These are phyloP conservation scores for Alaudala cheleensis DNA, from an alignment of 2,113 vertebrate genomes.

Conservation along the genomic window DNA sequence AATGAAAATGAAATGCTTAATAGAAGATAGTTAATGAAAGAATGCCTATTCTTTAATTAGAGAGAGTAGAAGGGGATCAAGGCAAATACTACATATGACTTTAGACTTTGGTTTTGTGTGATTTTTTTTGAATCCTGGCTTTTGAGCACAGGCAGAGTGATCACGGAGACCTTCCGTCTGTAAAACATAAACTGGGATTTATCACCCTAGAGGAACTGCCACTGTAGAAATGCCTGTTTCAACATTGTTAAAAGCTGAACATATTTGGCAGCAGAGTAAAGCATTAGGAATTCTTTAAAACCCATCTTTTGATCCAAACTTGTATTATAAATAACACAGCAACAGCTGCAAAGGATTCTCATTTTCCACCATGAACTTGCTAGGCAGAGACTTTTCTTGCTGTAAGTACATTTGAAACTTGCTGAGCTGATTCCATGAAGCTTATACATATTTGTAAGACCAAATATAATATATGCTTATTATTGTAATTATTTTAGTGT, in stretches of 20 bases:
- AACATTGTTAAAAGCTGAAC: conserved; percentile 55
- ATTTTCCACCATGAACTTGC: neutral
- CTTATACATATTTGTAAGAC: neutral
- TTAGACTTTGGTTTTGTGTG: conserved; percentile 4
- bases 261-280: conserved; percentile 59
- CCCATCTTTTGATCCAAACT: conserved; percentile 59
- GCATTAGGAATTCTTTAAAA: conserved; percentile 58
- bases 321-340: conserved; percentile 52
- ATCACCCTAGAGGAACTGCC: conserved; percentile 61
- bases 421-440: neutral
- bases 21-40: neutral
- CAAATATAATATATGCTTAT: neutral
- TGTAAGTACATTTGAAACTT: neutral
- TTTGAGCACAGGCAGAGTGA: conserved; percentile 8
- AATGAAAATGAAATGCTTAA: neutral
- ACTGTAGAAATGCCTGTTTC: conserved; percentile 61
- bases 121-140: conserved; percentile 12
- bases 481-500: neutral
- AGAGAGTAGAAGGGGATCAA: neutral
- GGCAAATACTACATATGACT: neutral
- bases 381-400: neutral
- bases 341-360: conserved; percentile 45
- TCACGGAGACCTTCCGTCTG: conserved; percentile 23
- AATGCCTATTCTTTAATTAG: neutral
- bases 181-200: conserved; percentile 59